phyloP scores from a whole-genome alignment of 2,888 invertebrate species.

The Drosophila mimica region DNA sequence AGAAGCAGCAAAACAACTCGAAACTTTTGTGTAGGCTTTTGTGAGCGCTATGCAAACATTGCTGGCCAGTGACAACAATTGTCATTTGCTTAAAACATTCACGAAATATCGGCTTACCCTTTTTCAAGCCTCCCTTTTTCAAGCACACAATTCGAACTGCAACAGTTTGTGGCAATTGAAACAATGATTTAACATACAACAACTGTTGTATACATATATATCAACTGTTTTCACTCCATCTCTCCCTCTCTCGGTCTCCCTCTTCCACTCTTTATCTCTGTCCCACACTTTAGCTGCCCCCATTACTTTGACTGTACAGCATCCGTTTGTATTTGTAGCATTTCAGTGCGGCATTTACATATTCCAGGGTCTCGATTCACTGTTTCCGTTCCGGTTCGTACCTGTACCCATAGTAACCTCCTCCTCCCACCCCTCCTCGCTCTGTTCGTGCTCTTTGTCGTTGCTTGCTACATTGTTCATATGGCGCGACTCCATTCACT shows the following conservation, averaged over 20 bases:
- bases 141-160: slow-evolving; percentile 23
- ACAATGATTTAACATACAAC: slow-evolving; percentile 29
- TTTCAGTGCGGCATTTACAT: slow-evolving; percentile 58
- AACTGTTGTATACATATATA: slow-evolving; percentile 7
- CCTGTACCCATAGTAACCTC: neutral
- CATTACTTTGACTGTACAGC: slow-evolving; percentile 9
- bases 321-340: slow-evolving; percentile 48
- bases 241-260: slow-evolving; percentile 2
- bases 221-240: neutral
- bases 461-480: slow-evolving; percentile 63
- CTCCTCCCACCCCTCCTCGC: neutral
- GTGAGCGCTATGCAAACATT: slow-evolving; percentile 65
- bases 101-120: neutral
- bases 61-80: slow-evolving; percentile 66
- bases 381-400: slow-evolving; percentile 14
- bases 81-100: slow-evolving; percentile 40
- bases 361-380: slow-evolving; percentile 31
- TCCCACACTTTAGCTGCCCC: neutral
- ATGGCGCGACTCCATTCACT: slow-evolving; percentile 56
- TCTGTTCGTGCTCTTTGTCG: neutral
- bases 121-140: neutral
- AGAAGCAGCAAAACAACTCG: neutral
- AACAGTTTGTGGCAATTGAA: slow-evolving; percentile 61
- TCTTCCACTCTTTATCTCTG: neutral
- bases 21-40: slow-evolving; percentile 59